Conservation (phyloP, 2,888 invertebrate species). For the Aspidapion aeneum region DNA sequence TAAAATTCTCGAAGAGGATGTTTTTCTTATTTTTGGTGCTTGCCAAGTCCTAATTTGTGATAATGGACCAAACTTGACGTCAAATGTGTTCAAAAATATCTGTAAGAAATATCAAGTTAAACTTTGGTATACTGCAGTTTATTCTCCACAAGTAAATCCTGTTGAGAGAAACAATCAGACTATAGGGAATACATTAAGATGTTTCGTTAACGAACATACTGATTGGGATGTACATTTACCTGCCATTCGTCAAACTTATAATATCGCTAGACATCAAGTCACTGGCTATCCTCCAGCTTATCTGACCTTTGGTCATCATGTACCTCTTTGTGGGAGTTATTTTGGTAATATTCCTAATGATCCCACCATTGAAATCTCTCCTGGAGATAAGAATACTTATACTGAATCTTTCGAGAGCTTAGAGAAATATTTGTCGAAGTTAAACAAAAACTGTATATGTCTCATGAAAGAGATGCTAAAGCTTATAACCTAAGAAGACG, state of each 20-base stretch:
- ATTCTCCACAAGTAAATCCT: conserved; percentile 18
- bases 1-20: conserved; percentile 5
- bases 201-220: conserved; percentile 18
- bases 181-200: conserved; percentile 9
- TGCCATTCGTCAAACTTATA: conserved; percentile 11
- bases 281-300: conserved; percentile 4
- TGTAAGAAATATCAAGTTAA: not conserved
- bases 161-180: conserved; percentile 9
- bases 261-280: conserved; percentile 11
- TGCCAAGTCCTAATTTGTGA: conserved; percentile 29
- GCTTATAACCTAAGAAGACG: conserved; percentile 4
- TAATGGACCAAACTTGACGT: conserved; percentile 31
- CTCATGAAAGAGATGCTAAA: not conserved
- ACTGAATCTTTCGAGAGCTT: not conserved
- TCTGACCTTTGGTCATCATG: not conserved
- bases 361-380: not conserved
- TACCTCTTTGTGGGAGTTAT: not conserved
- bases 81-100: conserved; percentile 2
- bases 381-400: not conserved
- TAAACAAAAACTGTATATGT: not conserved
- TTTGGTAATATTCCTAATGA: not conserved
- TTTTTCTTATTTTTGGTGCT: conserved; percentile 27
- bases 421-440: not conserved
- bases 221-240: conserved; percentile 16
- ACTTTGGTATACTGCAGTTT: not conserved